A percentile compares a stretch with the other conserved stretches of the same genome.
Conservation (phyloP, 2,888 invertebrate species). For the Serrognathus titanus region DNA sequence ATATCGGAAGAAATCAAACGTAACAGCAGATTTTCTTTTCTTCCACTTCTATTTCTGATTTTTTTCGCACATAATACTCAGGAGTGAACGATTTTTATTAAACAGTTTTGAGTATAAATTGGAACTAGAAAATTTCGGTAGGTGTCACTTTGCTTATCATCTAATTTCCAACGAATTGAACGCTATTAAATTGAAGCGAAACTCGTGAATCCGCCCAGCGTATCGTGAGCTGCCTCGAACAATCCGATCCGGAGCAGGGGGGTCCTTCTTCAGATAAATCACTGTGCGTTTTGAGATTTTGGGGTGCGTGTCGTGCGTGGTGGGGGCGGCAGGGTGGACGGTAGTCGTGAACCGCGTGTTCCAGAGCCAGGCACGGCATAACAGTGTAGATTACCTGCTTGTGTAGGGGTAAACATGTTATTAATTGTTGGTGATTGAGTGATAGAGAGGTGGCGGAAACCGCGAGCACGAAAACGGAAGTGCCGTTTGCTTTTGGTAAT, state of each 20-base stretch:
- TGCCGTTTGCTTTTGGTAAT: neutral
- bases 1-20: too few relatives aligned
- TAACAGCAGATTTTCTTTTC: too few relatives aligned
- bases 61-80: too few relatives aligned
- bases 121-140: too few relatives aligned
- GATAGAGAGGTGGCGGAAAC: neutral
- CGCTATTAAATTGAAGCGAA: neutral
- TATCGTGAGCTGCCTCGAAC: conserved; percentile 17
- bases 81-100: too few relatives aligned
- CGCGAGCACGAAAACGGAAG: neutral
- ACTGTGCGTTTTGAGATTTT: conserved; percentile 39
- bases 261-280: conserved; percentile 38
- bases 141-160: too few relatives aligned
- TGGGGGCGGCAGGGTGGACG: conserved; percentile 35
- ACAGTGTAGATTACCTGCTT: neutral
- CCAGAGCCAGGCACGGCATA: conserved; percentile 16
- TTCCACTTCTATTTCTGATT: too few relatives aligned
- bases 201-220: conserved; percentile 24
- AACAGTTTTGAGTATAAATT: too few relatives aligned
- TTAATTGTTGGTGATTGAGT: neutral
- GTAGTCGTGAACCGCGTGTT: conserved; percentile 35
- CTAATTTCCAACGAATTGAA: too few relatives aligned
- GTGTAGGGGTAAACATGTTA: neutral
- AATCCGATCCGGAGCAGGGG: conserved; percentile 17
- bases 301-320: conserved; percentile 35